A percentile compares a stretch with the other conserved stretches of the same genome.
Evolutionary conservation across 2,888 invertebrate species (phyloP).

Genomic region (Rhagonycha lutea): DNA sequence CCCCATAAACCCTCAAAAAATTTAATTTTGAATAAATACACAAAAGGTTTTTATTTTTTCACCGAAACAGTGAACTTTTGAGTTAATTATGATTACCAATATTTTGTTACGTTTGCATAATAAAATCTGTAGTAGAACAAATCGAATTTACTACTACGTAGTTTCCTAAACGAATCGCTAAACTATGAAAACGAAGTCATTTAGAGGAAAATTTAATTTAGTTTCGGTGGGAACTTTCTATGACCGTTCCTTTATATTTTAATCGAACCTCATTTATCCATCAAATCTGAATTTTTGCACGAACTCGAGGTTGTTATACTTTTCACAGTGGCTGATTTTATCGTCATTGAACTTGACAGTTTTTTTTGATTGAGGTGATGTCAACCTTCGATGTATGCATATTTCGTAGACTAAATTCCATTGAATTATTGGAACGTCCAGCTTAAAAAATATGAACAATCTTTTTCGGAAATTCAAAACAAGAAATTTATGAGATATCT

Average conservation of each 20-base stretch:
- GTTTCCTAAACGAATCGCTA: not conserved
- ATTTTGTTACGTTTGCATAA: too few relatives aligned
- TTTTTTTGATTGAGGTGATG: not conserved
- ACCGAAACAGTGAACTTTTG: too few relatives aligned
- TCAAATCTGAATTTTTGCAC: conserved; percentile 6
- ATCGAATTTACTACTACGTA: not conserved
- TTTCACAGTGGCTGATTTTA: not conserved
- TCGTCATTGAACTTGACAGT: conserved; percentile 18
- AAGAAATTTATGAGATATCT: not conserved
- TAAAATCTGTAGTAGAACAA: too few relatives aligned
- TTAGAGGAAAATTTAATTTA: not conserved
- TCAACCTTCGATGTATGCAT: not conserved
- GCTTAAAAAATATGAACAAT: not conserved
- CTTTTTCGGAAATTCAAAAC: not conserved
- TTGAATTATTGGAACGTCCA: not conserved
- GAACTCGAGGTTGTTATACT: conserved; percentile 2
- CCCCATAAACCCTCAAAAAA: not conserved
- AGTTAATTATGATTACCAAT: too few relatives aligned
- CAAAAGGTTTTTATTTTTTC: too few relatives aligned
- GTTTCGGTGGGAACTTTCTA: not conserved
- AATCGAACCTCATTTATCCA: not conserved
- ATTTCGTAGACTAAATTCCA: not conserved
- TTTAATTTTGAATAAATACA: too few relatives aligned
- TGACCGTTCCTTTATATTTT: not conserved
- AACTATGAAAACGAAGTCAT: not conserved